phyloP scores from a whole-genome alignment of 2,888 invertebrate species.

The Orthonychiurus folsomi region DNA sequence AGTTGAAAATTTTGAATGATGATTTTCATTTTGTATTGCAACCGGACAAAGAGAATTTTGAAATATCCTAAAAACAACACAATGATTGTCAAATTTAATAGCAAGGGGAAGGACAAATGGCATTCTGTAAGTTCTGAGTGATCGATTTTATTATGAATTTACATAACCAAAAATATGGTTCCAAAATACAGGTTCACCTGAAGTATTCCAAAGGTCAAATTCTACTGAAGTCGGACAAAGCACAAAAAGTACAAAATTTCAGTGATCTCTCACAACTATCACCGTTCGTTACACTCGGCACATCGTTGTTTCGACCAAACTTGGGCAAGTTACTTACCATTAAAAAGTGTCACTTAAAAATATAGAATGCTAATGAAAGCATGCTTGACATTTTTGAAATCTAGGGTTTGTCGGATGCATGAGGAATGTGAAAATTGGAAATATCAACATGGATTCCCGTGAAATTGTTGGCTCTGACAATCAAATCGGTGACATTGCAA shows the following conservation, averaged over 20 bases:
- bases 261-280: conserved; percentile 28
- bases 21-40: background rate
- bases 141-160: background rate
- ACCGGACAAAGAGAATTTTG: background rate
- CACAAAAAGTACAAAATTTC: conserved; percentile 17
- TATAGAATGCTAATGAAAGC: background rate
- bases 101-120: conserved; percentile 6
- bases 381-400: too few species aligned
- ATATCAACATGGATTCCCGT: conserved; percentile 67
- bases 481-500: conserved; percentile 76
- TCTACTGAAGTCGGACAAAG: conserved; percentile 63
- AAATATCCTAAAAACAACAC: background rate
- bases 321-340: conserved; percentile 20
- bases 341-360: background rate
- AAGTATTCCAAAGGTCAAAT: conserved; percentile 66
- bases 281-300: conserved; percentile 32
- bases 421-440: conserved; percentile 77
- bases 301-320: conserved; percentile 24
- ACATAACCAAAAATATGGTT: too few species aligned
- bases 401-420: conserved; percentile 83
- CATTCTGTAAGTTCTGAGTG: background rate
- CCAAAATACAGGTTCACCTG: conserved; percentile 51
- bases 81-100: background rate
- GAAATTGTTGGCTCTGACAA: conserved; percentile 71
- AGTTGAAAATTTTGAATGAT: conserved; percentile 2